Evolutionary conservation across 2,797 vertebrate species (phyloP).

Genomic region (Catostomus latipinnis): DNA sequence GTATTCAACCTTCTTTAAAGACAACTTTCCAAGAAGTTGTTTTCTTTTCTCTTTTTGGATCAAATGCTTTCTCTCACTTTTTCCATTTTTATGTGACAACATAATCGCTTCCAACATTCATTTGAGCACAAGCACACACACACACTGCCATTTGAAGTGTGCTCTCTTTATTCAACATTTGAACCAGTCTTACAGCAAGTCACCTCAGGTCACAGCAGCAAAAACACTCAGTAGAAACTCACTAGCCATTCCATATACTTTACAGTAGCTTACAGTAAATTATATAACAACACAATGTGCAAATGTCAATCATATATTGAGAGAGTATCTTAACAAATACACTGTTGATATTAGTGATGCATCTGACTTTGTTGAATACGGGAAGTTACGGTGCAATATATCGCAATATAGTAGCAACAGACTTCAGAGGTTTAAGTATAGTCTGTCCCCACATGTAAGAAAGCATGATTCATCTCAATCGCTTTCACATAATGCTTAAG

Average conservation of each 20-base stretch:
- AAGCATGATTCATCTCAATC: slow-evolving; percentile 72
- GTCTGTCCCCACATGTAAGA: slow-evolving; percentile 62
- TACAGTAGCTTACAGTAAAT: background rate
- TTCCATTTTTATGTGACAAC: slow-evolving; percentile 8
- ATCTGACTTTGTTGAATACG: slow-evolving; percentile 56
- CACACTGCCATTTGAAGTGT: background rate
- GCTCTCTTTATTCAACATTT: background rate
- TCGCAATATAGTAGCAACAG: slow-evolving; percentile 36
- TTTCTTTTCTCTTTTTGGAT: slow-evolving; percentile 20
- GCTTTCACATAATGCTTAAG: slow-evolving; percentile 51
- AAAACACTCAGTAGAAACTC: background rate
- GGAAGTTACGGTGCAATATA: slow-evolving; percentile 54
- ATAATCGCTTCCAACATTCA: background rate
- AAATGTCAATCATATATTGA: slow-evolving; percentile 9
- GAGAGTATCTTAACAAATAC: background rate
- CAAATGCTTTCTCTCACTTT: slow-evolving; percentile 17
- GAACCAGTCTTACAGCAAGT: slow-evolving; percentile 6
- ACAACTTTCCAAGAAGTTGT: slow-evolving; percentile 12
- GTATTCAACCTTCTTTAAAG: slow-evolving; percentile 14
- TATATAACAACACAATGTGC: background rate
- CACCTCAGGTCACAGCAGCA: background rate
- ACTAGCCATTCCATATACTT: background rate
- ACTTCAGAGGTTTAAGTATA: slow-evolving; percentile 47
- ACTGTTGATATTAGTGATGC: slow-evolving; percentile 32
- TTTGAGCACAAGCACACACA: background rate